Evolutionary conservation across 1,140 invertebrate genomes (phyloP).

Genomic region (Cylas formicarius): DNA sequence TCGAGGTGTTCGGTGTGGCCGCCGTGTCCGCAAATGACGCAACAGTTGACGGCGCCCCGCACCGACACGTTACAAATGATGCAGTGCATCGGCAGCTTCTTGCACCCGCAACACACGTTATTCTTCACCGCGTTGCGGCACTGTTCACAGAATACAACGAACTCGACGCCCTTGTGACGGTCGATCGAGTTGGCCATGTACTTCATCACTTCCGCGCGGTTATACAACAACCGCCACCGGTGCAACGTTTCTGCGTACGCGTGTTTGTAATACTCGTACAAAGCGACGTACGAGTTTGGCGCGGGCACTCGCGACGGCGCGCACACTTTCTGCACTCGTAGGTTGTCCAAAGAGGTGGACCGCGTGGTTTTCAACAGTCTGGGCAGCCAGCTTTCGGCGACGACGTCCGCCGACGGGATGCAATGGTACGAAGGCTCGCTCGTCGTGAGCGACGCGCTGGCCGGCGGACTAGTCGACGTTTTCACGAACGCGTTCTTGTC

Average conservation of each 20-base stretch:
- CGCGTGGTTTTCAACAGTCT: constrained; percentile 43
- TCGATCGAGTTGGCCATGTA: constrained; percentile 55
- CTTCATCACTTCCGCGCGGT: constrained; percentile 71
- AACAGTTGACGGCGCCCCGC: constrained; percentile 74
- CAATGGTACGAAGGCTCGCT: constrained; percentile 87
- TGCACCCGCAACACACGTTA: constrained; percentile 50
- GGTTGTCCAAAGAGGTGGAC: constrained; percentile 75
- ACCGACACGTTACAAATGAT: constrained; percentile 80
- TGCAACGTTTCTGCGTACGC: constrained; percentile 86
- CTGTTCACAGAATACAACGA: constrained; percentile 64
- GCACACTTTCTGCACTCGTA: constrained; percentile 42
- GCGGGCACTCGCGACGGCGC: constrained; percentile 10
- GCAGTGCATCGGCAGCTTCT: constrained; percentile 50
- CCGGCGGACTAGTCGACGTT: no score
- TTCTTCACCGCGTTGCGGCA: constrained; percentile 61
- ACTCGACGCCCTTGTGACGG: constrained; percentile 63
- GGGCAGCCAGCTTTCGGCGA: constrained; percentile 69
- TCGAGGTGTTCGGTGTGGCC: constrained; percentile 78
- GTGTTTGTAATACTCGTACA: constrained; percentile 82
- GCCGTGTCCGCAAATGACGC: constrained; percentile 82
- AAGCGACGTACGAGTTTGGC: constrained; percentile 34
- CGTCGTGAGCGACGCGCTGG: no score
- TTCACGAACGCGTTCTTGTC: no score
- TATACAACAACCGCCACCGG: constrained; percentile 70
- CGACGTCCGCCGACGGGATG: constrained; percentile 75